A percentile compares a stretch with the other conserved stretches of the same genome.
Conservation (phyloP, 1,140 invertebrate genomes). For the Drosophila seguyi region DNA sequence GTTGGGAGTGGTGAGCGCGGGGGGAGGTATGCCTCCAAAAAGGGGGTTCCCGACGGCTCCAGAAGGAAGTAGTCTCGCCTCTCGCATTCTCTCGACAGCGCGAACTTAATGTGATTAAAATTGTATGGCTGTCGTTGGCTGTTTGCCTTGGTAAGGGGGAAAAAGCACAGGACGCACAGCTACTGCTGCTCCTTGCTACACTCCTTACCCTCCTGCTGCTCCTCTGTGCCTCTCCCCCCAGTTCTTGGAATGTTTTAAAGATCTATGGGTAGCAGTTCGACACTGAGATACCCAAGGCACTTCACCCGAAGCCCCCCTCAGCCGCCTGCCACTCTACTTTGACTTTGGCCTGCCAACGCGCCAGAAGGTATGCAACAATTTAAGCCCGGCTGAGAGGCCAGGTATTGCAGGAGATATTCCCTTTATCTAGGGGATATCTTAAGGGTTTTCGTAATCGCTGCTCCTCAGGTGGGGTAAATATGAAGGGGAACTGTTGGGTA, state of each 20-base stretch:
- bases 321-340: background rate
- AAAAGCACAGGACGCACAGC: conserved; percentile 12
- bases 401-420: background rate
- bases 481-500: background rate
- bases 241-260: conserved; percentile 14
- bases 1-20: background rate
- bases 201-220: background rate
- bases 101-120: conserved; percentile 82
- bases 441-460: background rate
- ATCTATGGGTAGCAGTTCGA: conserved; percentile 37
- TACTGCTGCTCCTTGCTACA: conserved; percentile 1
- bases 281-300: conserved; percentile 21
- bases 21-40: background rate
- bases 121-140: conserved; percentile 75
- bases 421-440: background rate
- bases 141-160: conserved; percentile 31
- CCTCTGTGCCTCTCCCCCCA: no score
- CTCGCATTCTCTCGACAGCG: conserved; percentile 44
- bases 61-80: conserved; percentile 33
- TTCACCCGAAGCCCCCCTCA: no score
- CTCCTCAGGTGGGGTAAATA: background rate
- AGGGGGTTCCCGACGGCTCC: background rate
- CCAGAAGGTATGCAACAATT: conserved; percentile 18
- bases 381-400: background rate
- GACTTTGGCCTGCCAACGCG: background rate